Base-by-base conservation (phyloP, 2,797 vertebrate genomes). In the Pempheris klunzingeri region DNA sequence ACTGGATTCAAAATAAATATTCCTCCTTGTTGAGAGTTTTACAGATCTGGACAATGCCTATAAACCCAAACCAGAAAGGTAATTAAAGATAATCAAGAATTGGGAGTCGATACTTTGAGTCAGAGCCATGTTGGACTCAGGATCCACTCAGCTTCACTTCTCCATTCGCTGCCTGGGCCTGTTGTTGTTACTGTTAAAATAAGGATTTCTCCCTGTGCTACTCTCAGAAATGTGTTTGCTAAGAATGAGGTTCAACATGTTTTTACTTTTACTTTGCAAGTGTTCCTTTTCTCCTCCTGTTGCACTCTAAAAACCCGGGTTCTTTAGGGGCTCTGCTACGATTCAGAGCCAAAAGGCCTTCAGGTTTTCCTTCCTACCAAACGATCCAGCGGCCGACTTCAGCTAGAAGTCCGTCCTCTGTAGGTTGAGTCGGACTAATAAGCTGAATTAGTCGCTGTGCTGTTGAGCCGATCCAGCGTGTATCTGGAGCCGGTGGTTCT, bases 271-370 rank as follows among this genome's bases (percentile, higher is more conserved):
- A 20, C 59, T 73, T 61, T 41, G 53, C n/a, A 34, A 61, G 5
- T 46, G 24, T 58, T 65, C 4, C 41, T 17, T 80, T 24, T 71
- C 34, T 75, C 15, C 2, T 74, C 5, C 44, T 24, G 18, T 71
- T 58, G 44, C 71, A 17, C 34, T 74, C 52, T 61, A 60, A 44
- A 44, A 71, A 63, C 15, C 0, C 24, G 69, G 62, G 20, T 47
- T 77, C 72, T 84, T 83, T 69, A 49, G 44, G 77, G 74, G 72
- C 5, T 72, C 38, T 82, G 72, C 7, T 46, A 7, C 2, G 41
- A 58, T 70, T 59, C 55, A 34, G 49, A 71, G 61, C 47, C 6
- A 61, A 65, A 53, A n/a, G 2, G 5, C 43, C 50, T 20, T 8
- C 2, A 34, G 28, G 26, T 62, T 58, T 80, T 49, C 63, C 30